phyloP scores from a whole-genome alignment of 2,113 vertebrate genomes.

The Brienomyrus brachyistius region DNA sequence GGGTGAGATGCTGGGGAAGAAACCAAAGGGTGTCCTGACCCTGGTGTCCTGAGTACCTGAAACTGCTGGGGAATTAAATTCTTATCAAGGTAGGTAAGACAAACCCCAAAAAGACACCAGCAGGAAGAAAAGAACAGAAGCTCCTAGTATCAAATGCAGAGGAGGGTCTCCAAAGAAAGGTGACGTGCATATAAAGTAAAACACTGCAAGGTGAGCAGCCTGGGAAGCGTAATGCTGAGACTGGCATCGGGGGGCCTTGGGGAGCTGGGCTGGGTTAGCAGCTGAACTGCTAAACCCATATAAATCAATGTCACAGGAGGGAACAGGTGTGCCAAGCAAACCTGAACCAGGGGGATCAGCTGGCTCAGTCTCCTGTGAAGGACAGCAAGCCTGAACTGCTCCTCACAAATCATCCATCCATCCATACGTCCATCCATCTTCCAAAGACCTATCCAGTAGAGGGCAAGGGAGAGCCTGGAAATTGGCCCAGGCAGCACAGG shows the following conservation, averaged over 20 bases:
- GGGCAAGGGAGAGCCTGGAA: neutral
- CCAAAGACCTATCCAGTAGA: neutral
- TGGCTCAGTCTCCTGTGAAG: neutral
- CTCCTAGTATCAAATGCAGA: neutral
- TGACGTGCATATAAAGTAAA: neutral
- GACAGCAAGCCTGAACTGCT: neutral
- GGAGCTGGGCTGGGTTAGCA: neutral
- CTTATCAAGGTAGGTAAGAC: neutral
- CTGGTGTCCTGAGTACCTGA: neutral
- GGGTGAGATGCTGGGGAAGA: neutral
- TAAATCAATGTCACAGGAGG: neutral
- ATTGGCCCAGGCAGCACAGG: neutral
- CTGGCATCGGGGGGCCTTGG: neutral
- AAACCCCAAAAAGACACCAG: neutral
- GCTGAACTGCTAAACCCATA: neutral
- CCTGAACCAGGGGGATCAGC: neutral
- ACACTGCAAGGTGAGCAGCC: neutral
- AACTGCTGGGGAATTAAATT: neutral
- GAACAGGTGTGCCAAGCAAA: neutral
- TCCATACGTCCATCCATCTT: neutral
- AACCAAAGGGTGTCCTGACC: neutral
- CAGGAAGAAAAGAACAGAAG: neutral
- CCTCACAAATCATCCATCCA: neutral
- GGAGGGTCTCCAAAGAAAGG: neutral
- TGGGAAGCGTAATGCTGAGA: neutral